Evolutionary conservation across 2,888 invertebrate genomes (phyloP).

Genomic region (Chalcosyrphus nemorum): DNA sequence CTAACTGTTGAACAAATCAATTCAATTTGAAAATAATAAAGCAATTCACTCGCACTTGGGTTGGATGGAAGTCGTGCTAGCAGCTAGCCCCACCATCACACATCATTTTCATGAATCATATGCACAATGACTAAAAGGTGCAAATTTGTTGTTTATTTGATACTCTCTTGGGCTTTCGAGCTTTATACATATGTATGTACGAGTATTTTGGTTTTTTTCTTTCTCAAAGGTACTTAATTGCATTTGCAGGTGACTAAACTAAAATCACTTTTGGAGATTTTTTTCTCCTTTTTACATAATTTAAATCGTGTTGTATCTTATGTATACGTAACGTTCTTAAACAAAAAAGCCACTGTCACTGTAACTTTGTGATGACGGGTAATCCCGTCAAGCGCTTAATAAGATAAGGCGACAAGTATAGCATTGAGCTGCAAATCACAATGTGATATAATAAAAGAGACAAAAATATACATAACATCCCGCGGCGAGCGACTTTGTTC

Average conservation of each 20-base stretch:
- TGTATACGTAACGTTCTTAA: background rate
- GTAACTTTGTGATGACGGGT: background rate
- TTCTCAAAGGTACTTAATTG: constrained; percentile 21
- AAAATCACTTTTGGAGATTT: constrained; percentile 4
- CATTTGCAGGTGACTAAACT: constrained; percentile 12
- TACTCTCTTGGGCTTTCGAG: constrained; percentile 1
- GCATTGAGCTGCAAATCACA: background rate
- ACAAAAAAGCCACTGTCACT: background rate
- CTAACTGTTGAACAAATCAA: constrained; percentile 43
- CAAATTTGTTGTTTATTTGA: constrained; percentile 39
- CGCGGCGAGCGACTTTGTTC: background rate
- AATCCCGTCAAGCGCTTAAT: constrained; percentile 1
- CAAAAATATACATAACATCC: constrained; percentile 24
- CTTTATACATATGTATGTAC: no score
- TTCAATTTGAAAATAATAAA: constrained; percentile 49
- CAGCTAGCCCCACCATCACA: constrained; percentile 43
- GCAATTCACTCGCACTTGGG: constrained; percentile 17
- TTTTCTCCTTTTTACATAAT: background rate
- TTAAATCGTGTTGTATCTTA: no score
- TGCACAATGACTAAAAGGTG: constrained; percentile 47
- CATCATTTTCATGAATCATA: constrained; percentile 55
- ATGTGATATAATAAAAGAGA: constrained; percentile 12
- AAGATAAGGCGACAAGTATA: constrained; percentile 5
- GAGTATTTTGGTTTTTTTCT: constrained; percentile 12
- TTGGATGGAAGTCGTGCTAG: constrained; percentile 32